Percentiles rank a stretch among this genome's conserved stretches.
phyloP scores from a whole-genome alignment of 2,113 vertebrate genomes.

The Choloepus hoffmanni region DNA sequence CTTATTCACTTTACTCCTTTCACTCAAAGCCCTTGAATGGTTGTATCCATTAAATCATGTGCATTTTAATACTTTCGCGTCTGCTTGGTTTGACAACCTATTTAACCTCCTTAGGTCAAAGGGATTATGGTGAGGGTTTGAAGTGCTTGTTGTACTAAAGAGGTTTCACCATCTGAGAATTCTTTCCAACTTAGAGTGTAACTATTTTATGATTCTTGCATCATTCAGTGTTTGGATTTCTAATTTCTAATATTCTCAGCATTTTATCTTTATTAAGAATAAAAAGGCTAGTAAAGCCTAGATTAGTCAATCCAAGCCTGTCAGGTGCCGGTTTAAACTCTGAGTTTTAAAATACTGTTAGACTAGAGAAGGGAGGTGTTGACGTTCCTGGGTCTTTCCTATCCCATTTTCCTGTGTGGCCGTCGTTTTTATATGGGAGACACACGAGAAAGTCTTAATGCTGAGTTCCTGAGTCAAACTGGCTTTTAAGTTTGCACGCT shows the following conservation, averaged over 20 bases:
- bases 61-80: too few species aligned
- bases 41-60: rapidly evolving
- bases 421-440: background rate
- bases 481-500: background rate
- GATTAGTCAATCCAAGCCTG: background rate
- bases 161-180: background rate
- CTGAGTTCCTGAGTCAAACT: background rate
- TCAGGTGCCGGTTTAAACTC: background rate
- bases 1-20: rapidly evolving
- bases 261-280: background rate
- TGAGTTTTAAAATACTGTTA: background rate
- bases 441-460: background rate
- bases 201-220: background rate
- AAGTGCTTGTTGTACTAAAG: rapidly evolving
- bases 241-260: background rate
- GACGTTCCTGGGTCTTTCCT: background rate
- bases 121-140: background rate
- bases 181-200: background rate
- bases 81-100: background rate
- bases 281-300: background rate
- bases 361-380: background rate
- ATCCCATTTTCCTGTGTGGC: background rate
- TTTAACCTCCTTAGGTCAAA: background rate
- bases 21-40: rapidly evolving
- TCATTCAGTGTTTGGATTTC: background rate